Evolutionary conservation across 2,113 vertebrate genomes (phyloP).

Genomic region (Aegypius monachus): DNA sequence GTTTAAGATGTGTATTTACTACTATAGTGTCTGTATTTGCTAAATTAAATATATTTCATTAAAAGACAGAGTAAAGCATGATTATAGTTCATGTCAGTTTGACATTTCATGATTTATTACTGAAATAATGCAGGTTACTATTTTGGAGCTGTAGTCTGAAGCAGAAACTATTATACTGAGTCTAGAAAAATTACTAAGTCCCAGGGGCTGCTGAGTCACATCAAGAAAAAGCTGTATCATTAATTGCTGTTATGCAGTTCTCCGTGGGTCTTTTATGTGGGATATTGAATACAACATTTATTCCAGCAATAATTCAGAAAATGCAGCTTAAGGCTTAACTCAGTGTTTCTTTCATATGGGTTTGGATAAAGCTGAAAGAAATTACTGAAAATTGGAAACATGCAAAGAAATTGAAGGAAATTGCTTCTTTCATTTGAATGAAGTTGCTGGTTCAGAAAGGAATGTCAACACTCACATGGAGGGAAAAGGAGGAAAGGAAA

Average conservation of each 20-base stretch:
- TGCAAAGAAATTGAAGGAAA: background rate
- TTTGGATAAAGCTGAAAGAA: background rate
- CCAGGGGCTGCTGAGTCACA: background rate
- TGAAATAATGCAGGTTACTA: conserved; percentile 15
- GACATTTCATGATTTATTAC: conserved; percentile 13
- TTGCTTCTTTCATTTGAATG: background rate
- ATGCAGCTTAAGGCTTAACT: background rate
- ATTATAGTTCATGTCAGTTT: background rate
- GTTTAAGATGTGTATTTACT: background rate
- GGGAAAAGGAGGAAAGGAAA: background rate
- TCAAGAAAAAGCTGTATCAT: background rate
- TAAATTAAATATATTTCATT: background rate
- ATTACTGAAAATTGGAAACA: background rate
- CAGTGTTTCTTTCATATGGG: background rate
- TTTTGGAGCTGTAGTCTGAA: conserved; percentile 14
- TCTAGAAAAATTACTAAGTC: background rate
- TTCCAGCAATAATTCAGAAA: background rate
- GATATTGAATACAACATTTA: background rate
- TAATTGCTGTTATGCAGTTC: background rate
- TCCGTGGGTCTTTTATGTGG: background rate
- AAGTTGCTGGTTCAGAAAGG: background rate
- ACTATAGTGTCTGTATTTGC: background rate
- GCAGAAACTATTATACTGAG: conserved; percentile 1
- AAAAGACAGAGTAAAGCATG: background rate
- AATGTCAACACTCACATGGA: background rate